Evolutionary conservation across 2,888 invertebrate species (phyloP).

Genomic region (Ectemnius lituratus): DNA sequence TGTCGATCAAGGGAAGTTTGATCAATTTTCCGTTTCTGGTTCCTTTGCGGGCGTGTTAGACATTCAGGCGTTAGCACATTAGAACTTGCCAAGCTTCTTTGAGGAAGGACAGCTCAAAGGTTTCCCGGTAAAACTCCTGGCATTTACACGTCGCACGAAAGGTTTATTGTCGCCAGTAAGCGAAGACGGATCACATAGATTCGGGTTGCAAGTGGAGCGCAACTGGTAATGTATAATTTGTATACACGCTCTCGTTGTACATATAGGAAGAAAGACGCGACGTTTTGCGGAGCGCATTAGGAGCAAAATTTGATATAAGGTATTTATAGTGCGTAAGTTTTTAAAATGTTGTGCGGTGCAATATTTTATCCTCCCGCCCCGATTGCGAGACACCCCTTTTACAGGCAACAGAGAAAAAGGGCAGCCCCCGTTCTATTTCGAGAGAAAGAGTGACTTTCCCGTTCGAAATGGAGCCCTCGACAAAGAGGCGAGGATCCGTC

Average conservation of each 20-base stretch:
- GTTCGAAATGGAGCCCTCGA: background rate
- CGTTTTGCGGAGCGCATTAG: slow-evolving; percentile 23
- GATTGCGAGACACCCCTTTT: slow-evolving; percentile 17
- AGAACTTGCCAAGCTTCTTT: too few relatives aligned
- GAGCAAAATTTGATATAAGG: slow-evolving; percentile 31
- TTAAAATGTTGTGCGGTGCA: slow-evolving; percentile 41
- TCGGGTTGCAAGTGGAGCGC: too few relatives aligned
- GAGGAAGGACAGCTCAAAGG: too few relatives aligned
- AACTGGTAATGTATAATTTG: slow-evolving; percentile 35
- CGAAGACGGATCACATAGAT: background rate
- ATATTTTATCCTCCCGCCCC: slow-evolving; percentile 37
- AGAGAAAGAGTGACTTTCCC: background rate
- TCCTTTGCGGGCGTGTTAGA: too few relatives aligned
- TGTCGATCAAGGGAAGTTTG: too few relatives aligned
- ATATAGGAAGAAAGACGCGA: slow-evolving; percentile 25
- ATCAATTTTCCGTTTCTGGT: too few relatives aligned
- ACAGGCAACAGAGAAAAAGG: slow-evolving; percentile 6
- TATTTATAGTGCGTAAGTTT: slow-evolving; percentile 26
- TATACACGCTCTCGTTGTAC: slow-evolving; percentile 37
- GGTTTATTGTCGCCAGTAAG: background rate
- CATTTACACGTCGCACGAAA: too few relatives aligned
- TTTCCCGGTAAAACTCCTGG: too few relatives aligned
- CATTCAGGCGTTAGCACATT: too few relatives aligned
- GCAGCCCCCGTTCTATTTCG: background rate
- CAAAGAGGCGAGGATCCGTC: background rate